Conservation (phyloP, 2,113 vertebrate species). For the Ameiurus melas region DNA sequence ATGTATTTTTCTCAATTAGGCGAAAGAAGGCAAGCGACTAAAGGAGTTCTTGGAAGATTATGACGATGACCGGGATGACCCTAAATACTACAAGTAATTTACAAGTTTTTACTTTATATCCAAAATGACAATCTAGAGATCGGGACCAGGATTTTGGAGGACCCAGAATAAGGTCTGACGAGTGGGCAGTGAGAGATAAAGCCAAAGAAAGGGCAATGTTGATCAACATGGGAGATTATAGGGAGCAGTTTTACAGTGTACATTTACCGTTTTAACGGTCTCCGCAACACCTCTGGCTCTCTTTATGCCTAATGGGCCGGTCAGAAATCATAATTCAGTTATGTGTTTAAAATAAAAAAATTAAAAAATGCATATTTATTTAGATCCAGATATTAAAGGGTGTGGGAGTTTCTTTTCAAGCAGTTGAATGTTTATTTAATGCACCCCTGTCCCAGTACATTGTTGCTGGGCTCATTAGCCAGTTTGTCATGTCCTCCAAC, state of each 20-base stretch:
- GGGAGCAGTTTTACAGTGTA: background rate
- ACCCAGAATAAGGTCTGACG: background rate
- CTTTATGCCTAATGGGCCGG: background rate
- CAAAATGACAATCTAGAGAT: background rate
- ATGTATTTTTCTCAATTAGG: conserved; percentile 63
- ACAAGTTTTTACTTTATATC: background rate
- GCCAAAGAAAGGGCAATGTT: background rate
- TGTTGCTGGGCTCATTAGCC: background rate
- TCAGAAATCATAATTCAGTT: background rate
- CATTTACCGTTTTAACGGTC: background rate
- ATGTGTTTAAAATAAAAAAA: background rate
- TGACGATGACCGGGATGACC: conserved; percentile 97
- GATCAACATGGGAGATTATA: background rate
- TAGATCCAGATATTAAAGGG: background rate
- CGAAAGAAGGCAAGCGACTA: conserved; percentile 95
- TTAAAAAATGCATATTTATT: background rate
- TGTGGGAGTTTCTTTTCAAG: background rate
- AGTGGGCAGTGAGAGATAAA: background rate
- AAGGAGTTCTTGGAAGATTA: conserved; percentile 99
- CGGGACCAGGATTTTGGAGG: background rate
- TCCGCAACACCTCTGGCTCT: background rate
- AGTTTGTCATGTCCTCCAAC: background rate
- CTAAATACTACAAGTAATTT: conserved; percentile 92
- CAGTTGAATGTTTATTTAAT: background rate
- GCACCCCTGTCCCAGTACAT: background rate